A percentile compares a stretch with the other conserved stretches of the same genome.
Evolutionary conservation across 1,140 invertebrate genomes (phyloP).

Genomic region (Antheraea pernyi): DNA sequence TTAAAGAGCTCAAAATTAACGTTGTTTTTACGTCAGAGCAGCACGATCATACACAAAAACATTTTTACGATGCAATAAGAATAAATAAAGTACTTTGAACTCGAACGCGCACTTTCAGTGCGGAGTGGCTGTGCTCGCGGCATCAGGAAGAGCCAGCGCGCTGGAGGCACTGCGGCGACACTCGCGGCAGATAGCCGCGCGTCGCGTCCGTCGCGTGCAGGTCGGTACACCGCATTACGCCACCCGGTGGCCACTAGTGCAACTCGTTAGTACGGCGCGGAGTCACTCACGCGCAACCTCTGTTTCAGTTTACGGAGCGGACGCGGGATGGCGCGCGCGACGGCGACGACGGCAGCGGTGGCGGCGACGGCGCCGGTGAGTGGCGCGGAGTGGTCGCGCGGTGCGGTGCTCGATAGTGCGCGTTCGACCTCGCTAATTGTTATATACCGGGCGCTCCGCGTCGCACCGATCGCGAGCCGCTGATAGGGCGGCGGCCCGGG

Average conservation of each 20-base stretch:
- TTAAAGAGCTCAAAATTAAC: slow-evolving; percentile 18
- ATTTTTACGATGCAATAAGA: slow-evolving; percentile 40
- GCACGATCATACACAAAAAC: slow-evolving; percentile 27
- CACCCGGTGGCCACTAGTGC: not conserved
- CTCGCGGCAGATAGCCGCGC: slow-evolving; percentile 85
- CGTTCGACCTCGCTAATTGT: slow-evolving; percentile 13
- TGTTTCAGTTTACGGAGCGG: slow-evolving; percentile 67
- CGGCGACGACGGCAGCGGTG: too few relatives aligned
- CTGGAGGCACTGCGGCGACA: slow-evolving; percentile 85
- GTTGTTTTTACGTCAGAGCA: slow-evolving; percentile 20
- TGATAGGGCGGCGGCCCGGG: not conserved
- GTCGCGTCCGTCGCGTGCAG: slow-evolving; percentile 85
- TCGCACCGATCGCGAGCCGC: too few relatives aligned
- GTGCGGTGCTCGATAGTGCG: slow-evolving; percentile 8
- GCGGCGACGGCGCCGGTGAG: slow-evolving; percentile 57
- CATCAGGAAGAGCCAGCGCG: slow-evolving; percentile 31
- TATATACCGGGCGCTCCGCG: slow-evolving; percentile 4
- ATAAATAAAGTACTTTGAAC: slow-evolving; percentile 42
- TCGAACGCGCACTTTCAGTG: slow-evolving; percentile 17
- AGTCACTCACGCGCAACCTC: slow-evolving; percentile 16
- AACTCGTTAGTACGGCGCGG: slow-evolving; percentile 6
- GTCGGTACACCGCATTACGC: slow-evolving; percentile 52
- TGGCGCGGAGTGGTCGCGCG: slow-evolving; percentile 22
- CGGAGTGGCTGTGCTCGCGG: not conserved
- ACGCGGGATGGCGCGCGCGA: slow-evolving; percentile 53